A percentile compares a stretch with the other conserved stretches of the same genome.
phyloP scores from a whole-genome alignment of 2,113 vertebrate genomes.

The Otus sunia region DNA sequence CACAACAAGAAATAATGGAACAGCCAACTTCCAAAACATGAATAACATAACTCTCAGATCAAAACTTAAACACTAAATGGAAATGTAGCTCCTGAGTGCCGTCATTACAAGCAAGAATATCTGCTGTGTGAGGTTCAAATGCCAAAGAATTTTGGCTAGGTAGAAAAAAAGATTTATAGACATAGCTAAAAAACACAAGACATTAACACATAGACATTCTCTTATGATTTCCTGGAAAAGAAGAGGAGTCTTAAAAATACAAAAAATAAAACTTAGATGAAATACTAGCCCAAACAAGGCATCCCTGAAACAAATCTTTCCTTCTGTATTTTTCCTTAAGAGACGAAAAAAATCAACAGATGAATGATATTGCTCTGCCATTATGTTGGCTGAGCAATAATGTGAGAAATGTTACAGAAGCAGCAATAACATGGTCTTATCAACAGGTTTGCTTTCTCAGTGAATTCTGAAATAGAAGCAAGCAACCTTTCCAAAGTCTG shows the following conservation, averaged over 20 bases:
- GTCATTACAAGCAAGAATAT: not conserved
- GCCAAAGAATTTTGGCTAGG: not conserved
- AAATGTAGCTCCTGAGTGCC: fast-evolving
- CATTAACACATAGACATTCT: not conserved
- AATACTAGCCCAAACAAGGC: not conserved
- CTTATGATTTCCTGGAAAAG: not conserved
- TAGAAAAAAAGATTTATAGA: not conserved
- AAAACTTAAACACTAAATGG: not conserved
- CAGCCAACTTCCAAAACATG: not conserved
- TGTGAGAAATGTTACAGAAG: not conserved
- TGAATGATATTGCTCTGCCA: not conserved
- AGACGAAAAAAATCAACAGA: not conserved
- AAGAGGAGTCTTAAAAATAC: not conserved
- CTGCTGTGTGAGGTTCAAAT: not conserved
- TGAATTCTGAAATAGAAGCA: not conserved
- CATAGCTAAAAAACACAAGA: not conserved
- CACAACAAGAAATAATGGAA: not conserved
- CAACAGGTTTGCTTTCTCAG: not conserved
- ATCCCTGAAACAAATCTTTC: not conserved
- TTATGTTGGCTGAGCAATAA: fast-evolving
- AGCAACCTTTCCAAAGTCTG: fast-evolving
- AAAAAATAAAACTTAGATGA: not conserved
- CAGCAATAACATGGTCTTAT: not conserved
- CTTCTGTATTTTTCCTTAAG: not conserved
- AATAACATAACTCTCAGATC: not conserved